Conservation (phyloP, 37 sponge, comb jelly and placozoan species). For the Lycopodina hypogea region DNA sequence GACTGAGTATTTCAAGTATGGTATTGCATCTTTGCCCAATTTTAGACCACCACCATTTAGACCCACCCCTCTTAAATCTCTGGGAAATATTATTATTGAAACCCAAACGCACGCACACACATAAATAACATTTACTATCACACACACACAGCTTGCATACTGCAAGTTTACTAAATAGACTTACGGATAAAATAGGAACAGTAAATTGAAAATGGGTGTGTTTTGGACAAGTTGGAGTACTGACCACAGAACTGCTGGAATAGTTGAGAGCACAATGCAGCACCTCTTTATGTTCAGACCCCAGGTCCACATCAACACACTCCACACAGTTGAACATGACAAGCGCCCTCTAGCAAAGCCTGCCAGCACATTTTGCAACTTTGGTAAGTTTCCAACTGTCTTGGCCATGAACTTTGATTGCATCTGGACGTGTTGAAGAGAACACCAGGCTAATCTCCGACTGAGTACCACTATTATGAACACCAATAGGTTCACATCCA, state of each 20-base stretch:
- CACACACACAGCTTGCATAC: too few species aligned
- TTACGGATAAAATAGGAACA: conserved; percentile 82
- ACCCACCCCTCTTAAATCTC: too few species aligned
- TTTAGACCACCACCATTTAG: too few species aligned
- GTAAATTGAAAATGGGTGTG: conserved; percentile 67
- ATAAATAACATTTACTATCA: too few species aligned
- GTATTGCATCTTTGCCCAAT: too few species aligned
- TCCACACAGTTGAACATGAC: neutral
- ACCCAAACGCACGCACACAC: too few species aligned
- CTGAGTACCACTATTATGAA: conserved; percentile 51
- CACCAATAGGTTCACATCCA: conserved; percentile 61
- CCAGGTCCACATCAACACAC: neutral
- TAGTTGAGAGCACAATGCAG: conserved; percentile 17
- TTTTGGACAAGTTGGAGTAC: conserved; percentile 44
- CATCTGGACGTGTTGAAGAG: conserved; percentile 26
- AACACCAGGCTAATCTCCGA: conserved; percentile 55
- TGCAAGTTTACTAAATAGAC: neutral
- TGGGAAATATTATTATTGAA: too few species aligned
- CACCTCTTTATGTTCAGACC: conserved; percentile 7
- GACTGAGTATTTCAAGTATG: too few species aligned
- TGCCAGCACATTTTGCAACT: neutral
- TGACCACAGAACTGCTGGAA: conserved; percentile 42
- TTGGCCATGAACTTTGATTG: neutral
- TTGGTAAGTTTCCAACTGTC: neutral
- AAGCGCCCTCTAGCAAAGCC: neutral